Conservation (phyloP, 2,113 vertebrate genomes). For the Redunca redunca region DNA sequence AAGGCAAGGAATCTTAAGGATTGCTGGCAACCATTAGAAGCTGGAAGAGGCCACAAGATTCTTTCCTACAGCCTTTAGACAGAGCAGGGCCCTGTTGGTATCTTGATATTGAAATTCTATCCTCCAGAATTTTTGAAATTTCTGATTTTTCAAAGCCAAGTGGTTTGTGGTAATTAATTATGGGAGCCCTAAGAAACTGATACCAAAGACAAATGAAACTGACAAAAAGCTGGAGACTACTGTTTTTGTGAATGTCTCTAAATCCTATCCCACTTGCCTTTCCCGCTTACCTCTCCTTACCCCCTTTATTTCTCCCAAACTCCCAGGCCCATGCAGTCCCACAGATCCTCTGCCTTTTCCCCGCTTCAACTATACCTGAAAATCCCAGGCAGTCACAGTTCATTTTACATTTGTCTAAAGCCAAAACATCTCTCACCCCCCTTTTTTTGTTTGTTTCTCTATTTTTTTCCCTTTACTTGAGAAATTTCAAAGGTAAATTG, state of each 20-base stretch:
- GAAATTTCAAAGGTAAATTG: background rate
- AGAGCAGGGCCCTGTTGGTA: background rate
- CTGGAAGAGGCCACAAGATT: background rate
- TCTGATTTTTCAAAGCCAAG: background rate
- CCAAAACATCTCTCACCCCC: background rate
- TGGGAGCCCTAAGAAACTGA: background rate
- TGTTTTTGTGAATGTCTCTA: background rate
- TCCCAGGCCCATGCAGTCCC: rapidly evolving
- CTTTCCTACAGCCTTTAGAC: rapidly evolving
- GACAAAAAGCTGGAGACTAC: background rate
- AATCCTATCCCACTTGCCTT: background rate
- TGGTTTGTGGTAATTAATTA: background rate
- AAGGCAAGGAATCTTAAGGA: too few species aligned
- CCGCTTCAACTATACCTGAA: background rate
- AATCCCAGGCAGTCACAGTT: background rate
- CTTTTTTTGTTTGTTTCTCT: background rate
- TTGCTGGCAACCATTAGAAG: background rate
- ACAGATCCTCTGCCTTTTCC: background rate
- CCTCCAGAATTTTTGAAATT: background rate
- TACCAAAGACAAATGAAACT: background rate
- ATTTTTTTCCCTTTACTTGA: background rate
- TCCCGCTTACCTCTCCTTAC: rapidly evolving
- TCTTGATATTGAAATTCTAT: background rate
- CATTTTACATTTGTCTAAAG: background rate
- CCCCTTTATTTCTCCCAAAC: background rate